phyloP scores from a whole-genome alignment of 2,113 vertebrate species.

The Eira barbara region DNA sequence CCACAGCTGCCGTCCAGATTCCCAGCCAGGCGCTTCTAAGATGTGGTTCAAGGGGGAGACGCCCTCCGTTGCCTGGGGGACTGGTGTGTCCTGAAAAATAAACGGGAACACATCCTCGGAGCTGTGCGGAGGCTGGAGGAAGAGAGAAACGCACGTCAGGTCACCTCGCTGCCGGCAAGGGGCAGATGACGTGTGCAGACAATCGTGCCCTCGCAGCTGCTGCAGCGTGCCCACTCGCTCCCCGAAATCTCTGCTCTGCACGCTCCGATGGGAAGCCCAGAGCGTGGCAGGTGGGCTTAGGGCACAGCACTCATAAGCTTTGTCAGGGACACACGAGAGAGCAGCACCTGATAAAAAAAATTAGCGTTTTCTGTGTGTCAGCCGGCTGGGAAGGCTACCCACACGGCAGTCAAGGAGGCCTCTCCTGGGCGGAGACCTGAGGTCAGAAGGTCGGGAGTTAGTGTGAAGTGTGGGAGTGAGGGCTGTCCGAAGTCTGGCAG shows the following conservation, averaged over 20 bases:
- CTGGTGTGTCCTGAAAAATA: constrained; percentile 78
- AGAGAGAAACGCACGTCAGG: not conserved
- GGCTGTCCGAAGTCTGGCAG: not conserved
- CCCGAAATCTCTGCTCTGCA: not conserved
- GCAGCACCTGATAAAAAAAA: fast-evolving
- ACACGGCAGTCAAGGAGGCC: fast-evolving
- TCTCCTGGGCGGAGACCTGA: fast-evolving
- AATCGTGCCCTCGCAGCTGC: fast-evolving
- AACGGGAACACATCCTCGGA: constrained; percentile 75
- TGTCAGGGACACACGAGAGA: fast-evolving
- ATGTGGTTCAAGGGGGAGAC: constrained; percentile 70
- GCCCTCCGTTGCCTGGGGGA: constrained; percentile 60
- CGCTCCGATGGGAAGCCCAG: fast-evolving
- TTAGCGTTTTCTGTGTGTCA: not conserved
- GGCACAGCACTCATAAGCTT: not conserved
- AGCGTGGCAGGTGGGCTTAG: fast-evolving
- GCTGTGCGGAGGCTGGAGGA: constrained; percentile 69
- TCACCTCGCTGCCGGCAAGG: no score
- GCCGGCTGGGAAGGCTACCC: not conserved
- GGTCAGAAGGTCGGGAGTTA: fast-evolving
- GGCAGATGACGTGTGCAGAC: not conserved
- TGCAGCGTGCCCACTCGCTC: fast-evolving
- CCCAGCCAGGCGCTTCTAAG: constrained; percentile 54
- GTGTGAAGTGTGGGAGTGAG: not conserved
- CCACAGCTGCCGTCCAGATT: constrained; percentile 63